Evolutionary conservation across 2,797 vertebrate species (phyloP).

Genomic region (Coranthus polyacanthus): DNA sequence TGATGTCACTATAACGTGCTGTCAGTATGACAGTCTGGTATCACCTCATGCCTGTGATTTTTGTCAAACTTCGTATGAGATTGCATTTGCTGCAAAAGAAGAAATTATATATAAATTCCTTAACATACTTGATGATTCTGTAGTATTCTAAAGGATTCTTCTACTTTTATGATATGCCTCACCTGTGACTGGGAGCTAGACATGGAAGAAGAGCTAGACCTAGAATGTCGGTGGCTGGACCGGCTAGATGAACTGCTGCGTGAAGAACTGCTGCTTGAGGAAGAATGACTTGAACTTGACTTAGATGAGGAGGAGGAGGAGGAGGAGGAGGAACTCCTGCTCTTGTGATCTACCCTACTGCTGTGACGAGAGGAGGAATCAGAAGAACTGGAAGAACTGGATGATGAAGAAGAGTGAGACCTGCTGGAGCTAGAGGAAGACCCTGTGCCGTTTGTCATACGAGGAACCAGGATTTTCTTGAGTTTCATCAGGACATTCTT

Average conservation of each 20-base stretch:
- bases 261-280: conserved; percentile 50
- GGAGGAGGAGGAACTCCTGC: conserved; percentile 28
- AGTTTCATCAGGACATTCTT: conserved; percentile 83
- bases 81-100: conserved; percentile 57
- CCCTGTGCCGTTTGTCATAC: conserved; percentile 62
- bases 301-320: conserved; percentile 22
- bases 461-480: conserved; percentile 83
- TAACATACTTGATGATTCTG: background rate
- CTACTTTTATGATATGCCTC: conserved; percentile 7
- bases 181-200: conserved; percentile 66
- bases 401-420: conserved; percentile 49
- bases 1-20: background rate
- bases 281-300: background rate
- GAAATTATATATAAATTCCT: background rate
- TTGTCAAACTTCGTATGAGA: conserved; percentile 64
- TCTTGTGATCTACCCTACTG: too few relatives aligned
- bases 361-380: conserved; percentile 49
- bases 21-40: background rate
- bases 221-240: conserved; percentile 14
- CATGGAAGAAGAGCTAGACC: conserved; percentile 3
- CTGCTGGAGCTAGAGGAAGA: conserved; percentile 73
- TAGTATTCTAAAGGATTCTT: background rate
- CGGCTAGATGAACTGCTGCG: background rate
- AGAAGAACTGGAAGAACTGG: conserved; percentile 48
- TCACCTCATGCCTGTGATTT: conserved; percentile 76